Evolutionary conservation across 2,113 vertebrate species (phyloP), one percentile per base, ranked within the genome.

Genomic region (Phasianus colchicus): DNA sequence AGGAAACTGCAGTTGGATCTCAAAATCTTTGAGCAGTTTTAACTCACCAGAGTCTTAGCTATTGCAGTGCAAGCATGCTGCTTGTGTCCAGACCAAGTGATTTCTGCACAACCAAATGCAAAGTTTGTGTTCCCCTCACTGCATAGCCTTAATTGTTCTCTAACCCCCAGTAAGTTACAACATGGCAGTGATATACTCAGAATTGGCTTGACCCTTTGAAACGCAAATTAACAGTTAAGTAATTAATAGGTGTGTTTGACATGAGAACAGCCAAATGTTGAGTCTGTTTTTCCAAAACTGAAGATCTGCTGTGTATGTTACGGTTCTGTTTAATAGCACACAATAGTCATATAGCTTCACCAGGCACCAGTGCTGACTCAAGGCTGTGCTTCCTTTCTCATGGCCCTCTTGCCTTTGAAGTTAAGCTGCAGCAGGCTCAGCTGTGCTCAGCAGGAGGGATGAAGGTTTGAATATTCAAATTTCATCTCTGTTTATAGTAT

Each of bases 391-490:
- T 96, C 94, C 95, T 95, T 95, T 95, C 96, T 94, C 96, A 95
- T 43, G 94, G 77, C 79, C 83, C 84, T n/a, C 65, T 6, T 5
- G 83, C 85, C 88, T 97, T 97, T 97, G 95, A 97, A 96, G 94
- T 78, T 27, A 69, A 86, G 91, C 93, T 91, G 82, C 94, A 89
- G 95, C 96, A 66, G 45, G 52, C 92, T 96, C 96, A 95, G 96
- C 96, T 97, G 96, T 72, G 85, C 94, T 91, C 93, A 75, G 91
- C 86, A 58, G 93, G 95, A 81, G 88, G 65, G 83, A 30, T 43
- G 36, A 16, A 75, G 85, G 83, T 40, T 50, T 95, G 95, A 94
- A 95, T 97, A 96, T 96, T 96, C 91, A 94, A 83, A 97, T 95
- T 96, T 86, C 80, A 58, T 95, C 85, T 90, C 86, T 90, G 95